A percentile compares a stretch with the other conserved stretches of the same genome.
Evolutionary conservation across 2,888 invertebrate species (phyloP).

Genomic region (Rhagophthalmus giganteus): DNA sequence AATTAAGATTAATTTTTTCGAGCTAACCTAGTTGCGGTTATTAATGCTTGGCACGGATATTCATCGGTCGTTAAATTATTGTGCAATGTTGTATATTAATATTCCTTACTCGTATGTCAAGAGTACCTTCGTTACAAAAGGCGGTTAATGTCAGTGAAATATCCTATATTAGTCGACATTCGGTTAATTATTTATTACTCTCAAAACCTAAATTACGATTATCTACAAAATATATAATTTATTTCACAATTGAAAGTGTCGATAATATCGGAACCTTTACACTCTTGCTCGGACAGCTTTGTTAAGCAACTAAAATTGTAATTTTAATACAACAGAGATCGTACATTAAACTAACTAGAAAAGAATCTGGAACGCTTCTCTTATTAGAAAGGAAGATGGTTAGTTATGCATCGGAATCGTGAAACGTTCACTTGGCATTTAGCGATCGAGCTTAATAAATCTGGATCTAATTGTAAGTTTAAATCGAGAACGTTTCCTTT

Average conservation of each 20-base stretch:
- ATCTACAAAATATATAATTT: background rate
- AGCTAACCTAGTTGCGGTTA: constrained; percentile 9
- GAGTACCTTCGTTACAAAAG: background rate
- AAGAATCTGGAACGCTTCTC: constrained; percentile 8
- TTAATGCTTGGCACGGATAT: constrained; percentile 16
- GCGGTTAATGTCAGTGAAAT: no score
- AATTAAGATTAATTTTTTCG: background rate
- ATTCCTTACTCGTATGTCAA: background rate
- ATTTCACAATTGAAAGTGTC: no score
- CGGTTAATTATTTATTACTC: no score
- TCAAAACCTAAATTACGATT: no score
- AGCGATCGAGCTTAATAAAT: background rate
- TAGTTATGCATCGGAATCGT: background rate
- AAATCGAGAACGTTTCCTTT: background rate
- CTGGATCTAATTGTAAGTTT: background rate
- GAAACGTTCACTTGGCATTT: constrained; percentile 14
- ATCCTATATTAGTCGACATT: no score
- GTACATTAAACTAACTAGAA: background rate
- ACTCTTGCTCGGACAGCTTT: no score
- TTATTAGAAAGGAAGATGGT: constrained; percentile 11
- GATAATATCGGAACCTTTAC: no score
- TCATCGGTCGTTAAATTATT: constrained; percentile 8
- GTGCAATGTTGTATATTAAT: background rate
- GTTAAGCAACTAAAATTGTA: constrained; percentile 7
- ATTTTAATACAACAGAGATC: constrained; percentile 1